phyloP scores from a whole-genome alignment of 2,888 invertebrate species.

The Dicyrtoma fusca region DNA sequence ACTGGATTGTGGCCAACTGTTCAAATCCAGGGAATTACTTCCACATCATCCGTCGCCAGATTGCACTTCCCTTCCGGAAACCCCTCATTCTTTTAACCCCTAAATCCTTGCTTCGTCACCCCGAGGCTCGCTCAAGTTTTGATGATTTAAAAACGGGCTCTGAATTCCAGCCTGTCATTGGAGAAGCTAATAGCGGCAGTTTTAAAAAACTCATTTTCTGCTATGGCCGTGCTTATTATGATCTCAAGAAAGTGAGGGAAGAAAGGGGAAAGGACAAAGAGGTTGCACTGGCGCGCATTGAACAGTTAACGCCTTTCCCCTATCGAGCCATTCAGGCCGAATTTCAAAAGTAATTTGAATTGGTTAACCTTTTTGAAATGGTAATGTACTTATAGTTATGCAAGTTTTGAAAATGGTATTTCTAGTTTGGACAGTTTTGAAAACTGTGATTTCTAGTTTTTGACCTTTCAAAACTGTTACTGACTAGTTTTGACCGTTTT shows the following conservation, averaged over 20 bases:
- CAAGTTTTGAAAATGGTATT: too few species aligned
- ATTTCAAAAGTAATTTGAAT: slow-evolving; percentile 42
- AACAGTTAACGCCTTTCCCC: slow-evolving; percentile 95
- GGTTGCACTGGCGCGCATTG: slow-evolving; percentile 83
- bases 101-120: slow-evolving; percentile 93
- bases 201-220: slow-evolving; percentile 90
- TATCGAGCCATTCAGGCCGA: slow-evolving; percentile 85
- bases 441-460: too few species aligned
- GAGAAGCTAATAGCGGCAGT: slow-evolving; percentile 67
- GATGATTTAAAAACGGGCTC: slow-evolving; percentile 89
- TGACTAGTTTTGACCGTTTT: too few species aligned
- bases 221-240: slow-evolving; percentile 88
- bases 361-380: too few species aligned
- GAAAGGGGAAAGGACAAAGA: slow-evolving; percentile 72
- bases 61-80: slow-evolving; percentile 95
- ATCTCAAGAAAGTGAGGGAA: slow-evolving; percentile 76
- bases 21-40: slow-evolving; percentile 96
- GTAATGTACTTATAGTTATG: background rate
- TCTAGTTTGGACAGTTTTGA: too few species aligned
- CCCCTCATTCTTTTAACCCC: slow-evolving; percentile 97
- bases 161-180: slow-evolving; percentile 76
- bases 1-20: slow-evolving; percentile 94
- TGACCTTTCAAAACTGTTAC: too few species aligned
- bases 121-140: slow-evolving; percentile 91
- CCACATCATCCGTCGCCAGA: slow-evolving; percentile 95